Evolutionary conservation across 2,113 vertebrate species (phyloP), one percentile per base, ranked within the genome.

Genomic region (Poecile atricapillus): DNA sequence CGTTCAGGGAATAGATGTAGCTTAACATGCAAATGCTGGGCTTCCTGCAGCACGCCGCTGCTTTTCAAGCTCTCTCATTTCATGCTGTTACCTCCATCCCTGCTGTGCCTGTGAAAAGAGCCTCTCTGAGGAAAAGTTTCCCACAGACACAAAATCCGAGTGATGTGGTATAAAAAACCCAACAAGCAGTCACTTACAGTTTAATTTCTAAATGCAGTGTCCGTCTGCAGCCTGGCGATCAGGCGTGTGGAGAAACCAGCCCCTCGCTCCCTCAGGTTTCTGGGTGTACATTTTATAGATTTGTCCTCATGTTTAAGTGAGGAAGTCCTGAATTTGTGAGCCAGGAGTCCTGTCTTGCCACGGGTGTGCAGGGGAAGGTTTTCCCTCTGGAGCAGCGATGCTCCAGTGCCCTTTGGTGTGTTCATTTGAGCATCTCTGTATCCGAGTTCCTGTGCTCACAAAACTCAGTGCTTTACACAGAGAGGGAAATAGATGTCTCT

Each of bases 391-490:
- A 74, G 27, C 13, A n/a, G 44, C 0, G 19, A 39, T 64, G 75
- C 33, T 80, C 15, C 33, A 8, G 70, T 2, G 3, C 43, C 41
- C 50, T 83, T 69, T 37, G 63, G 20, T 3, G 4, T 0, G 25
- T 41, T 52, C 33, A 30, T 30, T 58, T 8, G 43, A 11, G 39
- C 39, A 1, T 65, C 39, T 60, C 44, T 19, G 28, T 15, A n/a
- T 11, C 4, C 0, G 1, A 17, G 21, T 11, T 49, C 8, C 55
- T 0, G 1, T 14, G 47, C 37, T 92, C 44, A 7, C 3, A 0
- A 6, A 59, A 18, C 13, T 6, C 20, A 24, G 13, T 37, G n/a
- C 11, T 70, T 35, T 78, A 16, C 18, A 19, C 39, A 11, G 27
- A 15, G 1, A 31, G 50, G 63, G 52, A 76, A 86, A 59, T 8